These are phyloP conservation scores for Nestor notabilis DNA, from an alignment of 2,113 vertebrate species.

Conservation along the genomic window DNA sequence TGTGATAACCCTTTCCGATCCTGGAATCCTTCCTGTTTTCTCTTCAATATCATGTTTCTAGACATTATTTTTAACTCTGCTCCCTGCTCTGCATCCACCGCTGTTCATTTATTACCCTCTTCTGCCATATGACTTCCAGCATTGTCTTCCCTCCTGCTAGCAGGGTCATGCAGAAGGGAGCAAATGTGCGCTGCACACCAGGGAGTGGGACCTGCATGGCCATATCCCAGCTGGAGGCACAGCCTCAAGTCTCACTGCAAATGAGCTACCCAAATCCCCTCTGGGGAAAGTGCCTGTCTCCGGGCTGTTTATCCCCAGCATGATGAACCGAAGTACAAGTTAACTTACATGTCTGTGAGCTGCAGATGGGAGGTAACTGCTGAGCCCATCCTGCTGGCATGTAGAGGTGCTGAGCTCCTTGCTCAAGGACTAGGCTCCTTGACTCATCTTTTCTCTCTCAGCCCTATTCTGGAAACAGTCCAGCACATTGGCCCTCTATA, in stretches of 20 bases:
- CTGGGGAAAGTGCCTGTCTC: neutral
- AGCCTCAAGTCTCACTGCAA: neutral
- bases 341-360: neutral
- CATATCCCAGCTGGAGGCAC: neutral
- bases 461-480: neutral
- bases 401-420: neutral
- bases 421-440: neutral
- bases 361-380: neutral
- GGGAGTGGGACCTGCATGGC: neutral
- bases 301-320: neutral
- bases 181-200: neutral
- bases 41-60: neutral
- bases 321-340: neutral
- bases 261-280: neutral
- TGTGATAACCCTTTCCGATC: neutral
- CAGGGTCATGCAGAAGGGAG: neutral
- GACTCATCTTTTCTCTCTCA: neutral
- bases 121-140: neutral
- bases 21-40: neutral
- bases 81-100: neutral
- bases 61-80: neutral
- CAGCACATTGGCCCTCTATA: neutral
- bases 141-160: neutral
- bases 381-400: neutral
- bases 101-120: neutral